Conservation (phyloP, 2,113 vertebrate genomes). For the Charina bottae region DNA sequence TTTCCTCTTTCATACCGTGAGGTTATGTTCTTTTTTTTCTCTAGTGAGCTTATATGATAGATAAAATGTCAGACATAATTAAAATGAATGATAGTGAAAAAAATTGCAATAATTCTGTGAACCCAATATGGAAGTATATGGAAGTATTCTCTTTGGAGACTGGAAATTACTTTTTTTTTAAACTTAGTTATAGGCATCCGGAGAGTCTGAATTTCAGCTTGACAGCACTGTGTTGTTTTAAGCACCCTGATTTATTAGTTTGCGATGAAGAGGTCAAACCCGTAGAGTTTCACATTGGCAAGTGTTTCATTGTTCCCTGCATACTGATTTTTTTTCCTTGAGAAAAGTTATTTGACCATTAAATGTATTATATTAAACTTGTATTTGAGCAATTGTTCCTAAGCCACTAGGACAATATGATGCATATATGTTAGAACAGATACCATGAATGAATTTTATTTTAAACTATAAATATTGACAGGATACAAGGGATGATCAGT, state of each 20-base stretch:
- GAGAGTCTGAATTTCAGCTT: conserved; percentile 36
- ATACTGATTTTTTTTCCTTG: conserved; percentile 8
- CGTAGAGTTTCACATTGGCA: conserved; percentile 48
- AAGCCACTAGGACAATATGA: conserved; percentile 40
- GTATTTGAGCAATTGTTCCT: conserved; percentile 7
- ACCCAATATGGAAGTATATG: background rate
- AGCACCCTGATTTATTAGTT: conserved; percentile 41
- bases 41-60: conserved; percentile 46
- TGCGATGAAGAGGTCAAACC: conserved; percentile 47
- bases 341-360: conserved; percentile 32
- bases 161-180: conserved; percentile 7
- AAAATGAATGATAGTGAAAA: conserved; percentile 45
- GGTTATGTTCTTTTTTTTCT: conserved; percentile 45
- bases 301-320: conserved; percentile 31
- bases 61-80: conserved; percentile 68
- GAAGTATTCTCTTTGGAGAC: conserved; percentile 38
- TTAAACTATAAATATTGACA: conserved; percentile 18
- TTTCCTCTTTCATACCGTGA: conserved; percentile 50
- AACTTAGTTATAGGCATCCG: conserved; percentile 10
- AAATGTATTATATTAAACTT: conserved; percentile 46
- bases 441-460: conserved; percentile 22
- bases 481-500: background rate
- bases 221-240: conserved; percentile 42
- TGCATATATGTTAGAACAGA: conserved; percentile 13
- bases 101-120: conserved; percentile 32